These are phyloP conservation scores for Eilema caniola DNA, from an alignment of 2,888 invertebrate species.

Conservation along the genomic window DNA sequence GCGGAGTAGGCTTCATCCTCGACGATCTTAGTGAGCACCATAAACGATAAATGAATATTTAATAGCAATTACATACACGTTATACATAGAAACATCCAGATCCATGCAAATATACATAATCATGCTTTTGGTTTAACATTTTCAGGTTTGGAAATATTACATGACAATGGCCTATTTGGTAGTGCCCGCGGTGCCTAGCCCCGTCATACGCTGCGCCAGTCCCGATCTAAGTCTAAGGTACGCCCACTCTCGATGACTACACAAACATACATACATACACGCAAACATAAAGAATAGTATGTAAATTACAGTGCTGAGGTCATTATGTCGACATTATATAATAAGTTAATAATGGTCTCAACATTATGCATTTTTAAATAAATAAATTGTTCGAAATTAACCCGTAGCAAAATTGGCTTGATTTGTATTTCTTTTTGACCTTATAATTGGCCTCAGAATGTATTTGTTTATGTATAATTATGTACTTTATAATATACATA, in stretches of 20 bases:
- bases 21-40: too few relatives aligned
- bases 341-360: conserved; percentile 3
- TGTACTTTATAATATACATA: conserved; percentile 33
- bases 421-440: conserved; percentile 39
- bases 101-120: neutral
- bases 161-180: conserved; percentile 98
- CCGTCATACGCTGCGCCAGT: conserved; percentile 96
- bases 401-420: conserved; percentile 47
- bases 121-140: neutral
- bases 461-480: conserved; percentile 27
- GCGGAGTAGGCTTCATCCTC: too few relatives aligned
- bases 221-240: conserved; percentile 97
- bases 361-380: conserved; percentile 7
- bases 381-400: conserved; percentile 8
- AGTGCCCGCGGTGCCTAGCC: conserved; percentile 96
- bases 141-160: conserved; percentile 97
- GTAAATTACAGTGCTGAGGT: neutral
- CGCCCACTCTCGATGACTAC: conserved; percentile 8
- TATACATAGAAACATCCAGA: too few relatives aligned
- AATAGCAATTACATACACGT: too few relatives aligned
- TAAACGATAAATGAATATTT: too few relatives aligned
- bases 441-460: conserved; percentile 46
- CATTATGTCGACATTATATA: neutral
- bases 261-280: conserved; percentile 7
- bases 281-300: conserved; percentile 5